These are phyloP conservation scores for Apis mellifera DNA, from an alignment of 1,140 invertebrate genomes.

Conservation along the genomic window DNA sequence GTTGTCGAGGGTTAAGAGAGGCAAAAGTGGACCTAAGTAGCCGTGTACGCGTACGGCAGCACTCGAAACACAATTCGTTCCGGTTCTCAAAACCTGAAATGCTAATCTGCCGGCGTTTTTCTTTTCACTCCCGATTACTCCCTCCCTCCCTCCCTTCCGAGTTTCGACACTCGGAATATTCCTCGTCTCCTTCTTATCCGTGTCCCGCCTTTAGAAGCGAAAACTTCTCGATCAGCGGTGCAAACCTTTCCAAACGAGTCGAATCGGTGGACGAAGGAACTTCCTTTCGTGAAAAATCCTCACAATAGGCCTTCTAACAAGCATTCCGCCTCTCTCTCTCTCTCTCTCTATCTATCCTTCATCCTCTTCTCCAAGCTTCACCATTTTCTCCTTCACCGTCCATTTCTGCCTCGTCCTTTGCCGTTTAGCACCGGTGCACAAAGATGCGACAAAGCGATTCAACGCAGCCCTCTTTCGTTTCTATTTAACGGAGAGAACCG, in stretches of 20 bases:
- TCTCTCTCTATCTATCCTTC: too few relatives aligned
- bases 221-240: constrained; percentile 24
- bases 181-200: neutral
- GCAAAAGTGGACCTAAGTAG: constrained; percentile 38
- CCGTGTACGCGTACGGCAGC: constrained; percentile 28
- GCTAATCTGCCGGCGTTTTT: constrained; percentile 67
- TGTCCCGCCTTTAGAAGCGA: neutral
- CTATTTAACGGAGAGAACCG: constrained; percentile 6
- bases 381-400: neutral
- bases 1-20: constrained; percentile 24
- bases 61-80: constrained; percentile 69
- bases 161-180: neutral
- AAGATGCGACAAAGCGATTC: constrained; percentile 65
- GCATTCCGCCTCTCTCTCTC: constrained; percentile 67
- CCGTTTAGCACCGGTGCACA: constrained; percentile 76
- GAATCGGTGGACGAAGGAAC: constrained; percentile 38
- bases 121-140: constrained; percentile 39
- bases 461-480: constrained; percentile 43
- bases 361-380: neutral
- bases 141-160: neutral
- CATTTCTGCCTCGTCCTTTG: constrained; percentile 51
- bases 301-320: constrained; percentile 77
- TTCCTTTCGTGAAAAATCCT: constrained; percentile 62
- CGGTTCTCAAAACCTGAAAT: constrained; percentile 62
- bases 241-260: constrained; percentile 28